A percentile compares a stretch with the other conserved stretches of the same genome.
phyloP scores from a whole-genome alignment of 2,113 vertebrate genomes.

The Rhabdornis inornatus region DNA sequence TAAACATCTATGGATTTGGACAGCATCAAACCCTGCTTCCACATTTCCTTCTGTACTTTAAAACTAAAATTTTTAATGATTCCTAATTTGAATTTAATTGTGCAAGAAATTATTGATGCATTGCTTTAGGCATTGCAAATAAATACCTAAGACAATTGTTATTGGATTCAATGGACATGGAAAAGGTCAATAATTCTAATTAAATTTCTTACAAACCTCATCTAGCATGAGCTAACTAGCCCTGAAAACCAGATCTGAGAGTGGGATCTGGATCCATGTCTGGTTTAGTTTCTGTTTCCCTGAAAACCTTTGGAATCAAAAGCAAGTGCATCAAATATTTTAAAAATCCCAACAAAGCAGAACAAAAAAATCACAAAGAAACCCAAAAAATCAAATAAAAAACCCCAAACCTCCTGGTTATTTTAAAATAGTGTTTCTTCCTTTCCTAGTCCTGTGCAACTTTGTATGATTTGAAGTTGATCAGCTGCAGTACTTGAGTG shows the following conservation, averaged over 20 bases:
- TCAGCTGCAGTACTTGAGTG: not conserved
- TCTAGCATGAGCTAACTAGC: not conserved
- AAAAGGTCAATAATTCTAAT: constrained; percentile 25
- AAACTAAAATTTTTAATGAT: not conserved
- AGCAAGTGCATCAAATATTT: not conserved
- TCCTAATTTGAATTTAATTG: constrained; percentile 9
- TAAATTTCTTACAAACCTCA: not conserved
- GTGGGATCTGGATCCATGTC: not conserved
- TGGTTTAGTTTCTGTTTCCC: not conserved
- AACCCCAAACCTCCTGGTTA: not conserved
- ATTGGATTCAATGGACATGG: not conserved
- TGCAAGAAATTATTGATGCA: not conserved
- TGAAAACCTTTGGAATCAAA: not conserved
- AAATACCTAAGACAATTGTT: not conserved
- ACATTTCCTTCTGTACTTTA: not conserved
- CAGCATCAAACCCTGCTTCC: not conserved
- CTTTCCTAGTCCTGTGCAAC: not conserved
- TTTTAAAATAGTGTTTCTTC: not conserved
- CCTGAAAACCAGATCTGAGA: not conserved
- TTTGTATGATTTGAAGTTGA: not conserved
- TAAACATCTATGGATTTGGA: not conserved
- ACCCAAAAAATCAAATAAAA: not conserved
- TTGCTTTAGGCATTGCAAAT: not conserved
- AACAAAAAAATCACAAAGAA: not conserved
- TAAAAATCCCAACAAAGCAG: not conserved